Base-by-base conservation (phyloP, 2,113 vertebrate genomes). In the Chionomys nivalis region DNA sequence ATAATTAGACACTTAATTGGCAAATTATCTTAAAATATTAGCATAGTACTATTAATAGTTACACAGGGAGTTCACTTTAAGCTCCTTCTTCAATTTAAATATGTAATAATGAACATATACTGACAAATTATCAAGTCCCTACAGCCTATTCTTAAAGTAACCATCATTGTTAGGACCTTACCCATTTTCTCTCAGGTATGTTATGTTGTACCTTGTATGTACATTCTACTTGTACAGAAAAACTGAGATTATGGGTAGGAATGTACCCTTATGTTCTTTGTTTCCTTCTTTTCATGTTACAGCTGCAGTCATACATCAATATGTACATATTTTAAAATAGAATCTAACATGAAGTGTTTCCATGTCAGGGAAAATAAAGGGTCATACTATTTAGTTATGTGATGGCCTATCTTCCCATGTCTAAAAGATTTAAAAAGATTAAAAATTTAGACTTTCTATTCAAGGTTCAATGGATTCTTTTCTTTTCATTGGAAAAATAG, bases 1-100 rank as follows among this genome's bases (percentile, higher is more conserved):
- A 81, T 88, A 70, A 89, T 42, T 76, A 72, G 42, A 86, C n/a
- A 91, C 39, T 33, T 91, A 81, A 63, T 33, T 94, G 23, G 76
- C 42, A 76, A 49, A 78, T 77, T 42, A 36, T 0, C 63, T 95
- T 81, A 86, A 91, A 81, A 81, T 39, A 89, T 33, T 44, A 87
- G 10, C 36, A 81, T 72, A 52, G 31, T 12, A 77, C 28, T 26
- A 0, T 76, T 21, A 70, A 58, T 49, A 89, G 7, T 55, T 77
- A 52, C 23, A 33, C 3, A 63, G n/a, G 16, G 31, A n/a, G 52
- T 21, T 4, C 21, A 33, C 33, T 72, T 92, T 88, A 58, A 49
- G 36, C 17, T 3, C 19, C 31, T 28, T 72, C 89, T 88, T 73
- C 88, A 63, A 95, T 77, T 76, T 90, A 78, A 70, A n/a, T 65